Base-by-base conservation (phyloP, 2,888 invertebrate genomes). In the Brachyptera risi region DNA sequence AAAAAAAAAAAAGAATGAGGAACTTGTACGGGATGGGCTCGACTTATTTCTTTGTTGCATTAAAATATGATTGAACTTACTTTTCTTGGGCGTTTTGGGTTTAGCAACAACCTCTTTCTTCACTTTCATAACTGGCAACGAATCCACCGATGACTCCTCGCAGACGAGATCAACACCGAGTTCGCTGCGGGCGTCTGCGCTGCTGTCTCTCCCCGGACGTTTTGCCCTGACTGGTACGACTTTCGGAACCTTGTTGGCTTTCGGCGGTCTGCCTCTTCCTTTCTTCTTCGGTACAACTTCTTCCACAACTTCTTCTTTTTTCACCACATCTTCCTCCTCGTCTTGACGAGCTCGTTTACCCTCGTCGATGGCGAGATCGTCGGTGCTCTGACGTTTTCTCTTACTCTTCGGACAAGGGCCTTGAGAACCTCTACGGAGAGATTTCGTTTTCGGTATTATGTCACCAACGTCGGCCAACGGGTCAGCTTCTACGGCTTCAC, bases 151-250 rank as follows among this genome's bases (percentile, higher is more conserved):
- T 5, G 54, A 54, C n/a, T 31, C 54, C 3, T 21, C 54, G 21
- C 54, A 54, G 1, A 54, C 54, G 3, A 54, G 54, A 15, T 54
- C 54, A 3, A 54, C 35, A 19, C 54, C 54, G 13, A 59, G 15
- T 3, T 59, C 61, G 27, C 7, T 21, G 40, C 37, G 17, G 21
- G 42, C 62, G 13, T 60, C 62, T 38, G 57, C 62, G 42, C 62
- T 62, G 51, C 64, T 64, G 11, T 17, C 47, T 24, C 9, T 21
- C 24, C 24, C 47, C 13, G 9, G n/a, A 11, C 23, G 23, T 13
- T 2, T 4, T 7, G 11, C n/a, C 21, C 24, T 11, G 13, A 7
- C 47, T n/a, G 11, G 19, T 5, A 5, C 31, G 7, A 5, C 5
- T 5, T 11, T 5, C 5, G 7, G 19, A 3, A 4, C 17, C 11